Percentiles rank a stretch among this genome's conserved stretches.
These are phyloP conservation scores for Drosophila nigricruria DNA, from an alignment of 2,888 invertebrate species.

Conservation along the genomic window DNA sequence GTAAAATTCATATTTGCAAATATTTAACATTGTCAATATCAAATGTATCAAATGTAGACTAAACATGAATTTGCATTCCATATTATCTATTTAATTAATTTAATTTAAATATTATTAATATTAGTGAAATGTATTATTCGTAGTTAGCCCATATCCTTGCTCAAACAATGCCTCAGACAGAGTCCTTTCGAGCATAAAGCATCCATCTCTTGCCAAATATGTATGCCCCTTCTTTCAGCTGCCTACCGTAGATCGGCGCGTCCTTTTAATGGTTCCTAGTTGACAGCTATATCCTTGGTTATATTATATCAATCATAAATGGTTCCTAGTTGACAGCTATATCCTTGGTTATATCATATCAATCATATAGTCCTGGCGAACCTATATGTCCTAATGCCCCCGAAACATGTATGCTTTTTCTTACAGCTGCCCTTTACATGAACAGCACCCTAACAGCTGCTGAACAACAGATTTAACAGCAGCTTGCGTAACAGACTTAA, in stretches of 20 bases:
- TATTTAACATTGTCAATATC: neutral
- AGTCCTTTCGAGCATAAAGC: too few species aligned
- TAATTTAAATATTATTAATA: neutral
- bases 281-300: too few species aligned
- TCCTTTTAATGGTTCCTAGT: too few species aligned
- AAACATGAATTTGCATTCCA: too few species aligned
- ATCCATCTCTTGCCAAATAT: too few species aligned
- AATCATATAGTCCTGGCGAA: neutral
- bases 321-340: neutral
- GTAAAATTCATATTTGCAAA: neutral
- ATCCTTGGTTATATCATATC: neutral
- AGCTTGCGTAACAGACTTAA: neutral
- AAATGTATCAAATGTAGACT: too few species aligned
- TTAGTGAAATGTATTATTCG: neutral
- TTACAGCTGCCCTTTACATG: neutral
- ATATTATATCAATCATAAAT: too few species aligned
- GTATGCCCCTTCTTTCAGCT: neutral
- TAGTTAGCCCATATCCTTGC: too few species aligned
- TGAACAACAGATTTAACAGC: neutral
- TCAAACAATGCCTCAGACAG: too few species aligned
- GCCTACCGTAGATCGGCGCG: neutral
- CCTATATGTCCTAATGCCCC: neutral
- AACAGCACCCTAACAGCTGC: neutral
- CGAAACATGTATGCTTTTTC: neutral
- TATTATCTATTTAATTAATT: neutral